A percentile compares a stretch with the other conserved stretches of the same genome.
phyloP scores from a whole-genome alignment of 1,140 invertebrate genomes.

The Pararge aegeria region DNA sequence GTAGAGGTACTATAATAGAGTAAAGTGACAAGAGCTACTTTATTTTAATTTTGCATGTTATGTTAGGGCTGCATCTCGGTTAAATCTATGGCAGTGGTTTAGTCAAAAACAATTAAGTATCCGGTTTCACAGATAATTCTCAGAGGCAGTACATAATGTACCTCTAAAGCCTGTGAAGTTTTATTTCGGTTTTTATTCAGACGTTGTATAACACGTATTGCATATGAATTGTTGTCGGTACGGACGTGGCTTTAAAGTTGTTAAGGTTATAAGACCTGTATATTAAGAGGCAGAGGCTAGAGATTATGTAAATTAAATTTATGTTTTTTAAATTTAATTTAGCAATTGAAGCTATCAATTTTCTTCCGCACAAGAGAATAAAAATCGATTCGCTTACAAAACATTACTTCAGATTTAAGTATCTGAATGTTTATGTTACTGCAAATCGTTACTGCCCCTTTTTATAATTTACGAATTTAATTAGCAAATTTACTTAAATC shows the following conservation, averaged over 20 bases:
- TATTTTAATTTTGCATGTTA: too few relatives aligned
- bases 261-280: conserved; percentile 23
- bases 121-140: too few relatives aligned
- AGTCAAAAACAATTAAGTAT: too few relatives aligned
- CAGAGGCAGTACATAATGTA: too few relatives aligned
- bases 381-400: conserved; percentile 9
- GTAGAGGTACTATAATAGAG: too few relatives aligned
- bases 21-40: too few relatives aligned
- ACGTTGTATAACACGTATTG: not conserved
- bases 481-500: conserved; percentile 24
- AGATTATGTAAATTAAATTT: conserved; percentile 17
- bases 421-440: conserved; percentile 64
- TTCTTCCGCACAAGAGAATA: conserved; percentile 19
- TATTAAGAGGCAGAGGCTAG: conserved; percentile 35
- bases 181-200: too few relatives aligned
- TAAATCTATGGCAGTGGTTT: too few relatives aligned
- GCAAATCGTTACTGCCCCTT: conserved; percentile 18
- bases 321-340: conserved; percentile 30
- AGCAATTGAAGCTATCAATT: conserved; percentile 26
- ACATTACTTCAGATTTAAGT: conserved; percentile 63
- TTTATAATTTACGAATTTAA: conserved; percentile 23
- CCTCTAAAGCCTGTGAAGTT: too few relatives aligned
- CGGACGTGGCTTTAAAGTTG: not conserved
- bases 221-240: not conserved
- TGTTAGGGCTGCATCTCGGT: too few relatives aligned